Conservation (phyloP, 2,888 invertebrate species). For the Atrina japonica region DNA sequence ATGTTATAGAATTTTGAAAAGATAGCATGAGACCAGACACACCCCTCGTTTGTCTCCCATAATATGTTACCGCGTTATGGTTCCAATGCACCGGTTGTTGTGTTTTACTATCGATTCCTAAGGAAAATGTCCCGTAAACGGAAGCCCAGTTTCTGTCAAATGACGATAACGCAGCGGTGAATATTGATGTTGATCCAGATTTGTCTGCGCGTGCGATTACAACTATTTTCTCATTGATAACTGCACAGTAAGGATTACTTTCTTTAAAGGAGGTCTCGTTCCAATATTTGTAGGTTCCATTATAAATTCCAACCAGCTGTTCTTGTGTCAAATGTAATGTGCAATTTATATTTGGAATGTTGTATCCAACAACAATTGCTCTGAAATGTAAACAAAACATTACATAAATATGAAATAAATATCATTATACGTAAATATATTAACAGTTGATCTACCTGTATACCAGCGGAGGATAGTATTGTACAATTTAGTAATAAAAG, state of each 20-base stretch:
- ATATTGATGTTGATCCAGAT: slow-evolving; percentile 75
- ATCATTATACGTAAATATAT: too few relatives aligned
- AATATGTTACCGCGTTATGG: slow-evolving; percentile 51
- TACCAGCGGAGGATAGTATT: too few relatives aligned
- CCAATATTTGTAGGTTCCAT: slow-evolving; percentile 72
- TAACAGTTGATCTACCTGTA: too few relatives aligned
- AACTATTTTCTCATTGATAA: slow-evolving; percentile 65
- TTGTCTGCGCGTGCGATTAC: slow-evolving; percentile 73
- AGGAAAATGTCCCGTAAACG: slow-evolving; percentile 65
- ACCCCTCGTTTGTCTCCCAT: slow-evolving; percentile 62
- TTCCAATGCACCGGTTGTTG: slow-evolving; percentile 58
- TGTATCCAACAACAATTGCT: slow-evolving; percentile 70
- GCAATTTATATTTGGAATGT: slow-evolving; percentile 59
- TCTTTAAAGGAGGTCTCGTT: slow-evolving; percentile 60
- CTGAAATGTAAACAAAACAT: slow-evolving; percentile 67
- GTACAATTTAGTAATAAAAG: too few relatives aligned
- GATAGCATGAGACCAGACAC: slow-evolving; percentile 66
- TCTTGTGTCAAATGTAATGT: slow-evolving; percentile 65
- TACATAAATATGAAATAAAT: too few relatives aligned
- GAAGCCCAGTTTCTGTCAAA: slow-evolving; percentile 67
- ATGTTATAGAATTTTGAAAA: slow-evolving; percentile 69
- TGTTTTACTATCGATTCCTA: slow-evolving; percentile 39
- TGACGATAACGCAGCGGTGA: slow-evolving; percentile 69
- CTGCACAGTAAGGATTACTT: slow-evolving; percentile 54
- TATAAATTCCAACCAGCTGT: slow-evolving; percentile 73